Evolutionary conservation across 2,797 vertebrate species (phyloP).

Genomic region (Cryptoprocta ferox): DNA sequence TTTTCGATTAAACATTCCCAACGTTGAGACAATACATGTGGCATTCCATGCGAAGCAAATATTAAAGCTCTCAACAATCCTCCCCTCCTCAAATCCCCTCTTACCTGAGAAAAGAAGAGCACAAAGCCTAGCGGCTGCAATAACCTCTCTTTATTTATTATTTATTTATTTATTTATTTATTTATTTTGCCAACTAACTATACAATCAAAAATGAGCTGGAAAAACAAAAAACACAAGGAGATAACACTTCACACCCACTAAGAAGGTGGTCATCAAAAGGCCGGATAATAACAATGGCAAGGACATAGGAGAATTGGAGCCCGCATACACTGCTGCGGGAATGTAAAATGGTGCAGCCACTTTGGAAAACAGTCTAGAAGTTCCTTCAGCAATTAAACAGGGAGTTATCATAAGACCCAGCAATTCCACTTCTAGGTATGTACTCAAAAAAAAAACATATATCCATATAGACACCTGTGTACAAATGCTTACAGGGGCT

Average conservation of each 20-base stretch:
- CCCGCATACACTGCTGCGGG: background rate
- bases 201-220: background rate
- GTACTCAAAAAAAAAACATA: no score
- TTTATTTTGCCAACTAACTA: background rate
- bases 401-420: no score
- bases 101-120: constrained; percentile 12
- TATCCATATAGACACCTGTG: no score
- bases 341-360: background rate
- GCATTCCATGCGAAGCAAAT: constrained; percentile 16
- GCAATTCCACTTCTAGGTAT: no score
- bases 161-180: background rate
- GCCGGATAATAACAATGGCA: background rate
- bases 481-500: no score
- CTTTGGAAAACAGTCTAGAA: no score
- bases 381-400: no score
- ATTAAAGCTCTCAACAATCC: background rate
- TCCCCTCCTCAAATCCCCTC: background rate
- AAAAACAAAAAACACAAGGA: background rate
- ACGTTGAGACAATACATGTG: background rate
- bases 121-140: background rate
- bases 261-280: background rate
- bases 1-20: constrained; percentile 36
- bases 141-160: background rate
- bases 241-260: background rate
- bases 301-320: background rate